A percentile compares a stretch with the other conserved stretches of the same genome.
phyloP scores from a whole-genome alignment of 2,797 vertebrate species.

The Cyclopterus lumpus region DNA sequence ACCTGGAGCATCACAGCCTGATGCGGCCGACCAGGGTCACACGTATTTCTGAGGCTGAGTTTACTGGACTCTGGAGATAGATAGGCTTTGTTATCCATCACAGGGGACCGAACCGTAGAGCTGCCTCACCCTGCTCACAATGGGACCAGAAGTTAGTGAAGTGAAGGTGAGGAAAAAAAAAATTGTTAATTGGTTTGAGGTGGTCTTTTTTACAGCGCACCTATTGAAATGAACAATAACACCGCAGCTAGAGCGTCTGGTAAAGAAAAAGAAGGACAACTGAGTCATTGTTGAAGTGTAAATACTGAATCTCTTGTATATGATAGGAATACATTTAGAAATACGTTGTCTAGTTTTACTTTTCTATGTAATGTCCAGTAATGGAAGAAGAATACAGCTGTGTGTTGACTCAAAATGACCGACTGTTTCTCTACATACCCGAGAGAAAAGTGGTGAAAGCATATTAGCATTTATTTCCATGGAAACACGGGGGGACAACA shows the following conservation, averaged over 20 bases:
- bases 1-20: constrained; percentile 5
- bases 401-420: not conserved
- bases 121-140: constrained; percentile 35
- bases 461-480: constrained; percentile 5
- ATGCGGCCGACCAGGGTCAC: constrained; percentile 13
- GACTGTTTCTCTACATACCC: not conserved
- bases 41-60: constrained; percentile 24
- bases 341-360: not conserved
- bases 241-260: not conserved
- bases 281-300: not conserved
- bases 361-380: not conserved
- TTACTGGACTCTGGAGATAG: constrained; percentile 31
- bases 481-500: not conserved
- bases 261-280: constrained; percentile 4
- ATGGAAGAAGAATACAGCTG: not conserved
- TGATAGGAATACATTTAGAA: not conserved
- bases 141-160: constrained; percentile 47
- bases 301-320: not conserved
- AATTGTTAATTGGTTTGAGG: constrained; percentile 39
- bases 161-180: constrained; percentile 23
- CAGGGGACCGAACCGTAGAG: constrained; percentile 29
- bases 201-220: constrained; percentile 23
- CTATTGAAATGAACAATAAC: constrained; percentile 26
- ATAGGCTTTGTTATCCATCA: constrained; percentile 59
- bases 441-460: not conserved